Evolutionary conservation across 1,140 invertebrate genomes (phyloP).

Genomic region (Megalopta genalis): DNA sequence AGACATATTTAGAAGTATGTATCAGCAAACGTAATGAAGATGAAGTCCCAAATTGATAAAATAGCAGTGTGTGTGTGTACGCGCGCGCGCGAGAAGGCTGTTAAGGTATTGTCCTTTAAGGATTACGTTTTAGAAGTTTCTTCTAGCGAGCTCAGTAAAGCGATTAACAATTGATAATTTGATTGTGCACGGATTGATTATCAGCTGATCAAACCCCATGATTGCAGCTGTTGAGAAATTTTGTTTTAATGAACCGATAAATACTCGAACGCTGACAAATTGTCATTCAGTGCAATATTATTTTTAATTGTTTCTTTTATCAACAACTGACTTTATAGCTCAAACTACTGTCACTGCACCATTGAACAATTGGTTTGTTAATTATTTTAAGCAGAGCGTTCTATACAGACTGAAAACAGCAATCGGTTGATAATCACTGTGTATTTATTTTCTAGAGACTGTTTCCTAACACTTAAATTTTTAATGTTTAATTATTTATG

Average conservation of each 20-base stretch:
- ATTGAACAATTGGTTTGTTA: not conserved
- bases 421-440: constrained; percentile 55
- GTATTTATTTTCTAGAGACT: constrained; percentile 48
- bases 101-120: constrained; percentile 30
- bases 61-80: not conserved
- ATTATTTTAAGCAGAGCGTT: constrained; percentile 15
- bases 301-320: constrained; percentile 18
- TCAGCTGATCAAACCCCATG: constrained; percentile 40
- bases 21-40: constrained; percentile 15
- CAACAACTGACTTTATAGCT: not conserved
- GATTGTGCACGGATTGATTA: constrained; percentile 46
- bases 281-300: constrained; percentile 15
- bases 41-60: constrained; percentile 23
- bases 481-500: constrained; percentile 49
- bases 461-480: constrained; percentile 43
- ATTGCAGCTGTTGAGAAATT: constrained; percentile 7
- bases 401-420: constrained; percentile 24
- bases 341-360: not conserved
- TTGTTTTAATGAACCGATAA: not conserved
- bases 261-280: constrained; percentile 21
- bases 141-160: constrained; percentile 23
- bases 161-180: constrained; percentile 35
- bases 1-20: constrained; percentile 37
- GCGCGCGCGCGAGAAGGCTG: constrained; percentile 8
- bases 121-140: constrained; percentile 28